Evolutionary conservation across 2,797 vertebrate species (phyloP), one percentile per base, ranked within the genome.

Genomic region (Cossypha niveicapilla): DNA sequence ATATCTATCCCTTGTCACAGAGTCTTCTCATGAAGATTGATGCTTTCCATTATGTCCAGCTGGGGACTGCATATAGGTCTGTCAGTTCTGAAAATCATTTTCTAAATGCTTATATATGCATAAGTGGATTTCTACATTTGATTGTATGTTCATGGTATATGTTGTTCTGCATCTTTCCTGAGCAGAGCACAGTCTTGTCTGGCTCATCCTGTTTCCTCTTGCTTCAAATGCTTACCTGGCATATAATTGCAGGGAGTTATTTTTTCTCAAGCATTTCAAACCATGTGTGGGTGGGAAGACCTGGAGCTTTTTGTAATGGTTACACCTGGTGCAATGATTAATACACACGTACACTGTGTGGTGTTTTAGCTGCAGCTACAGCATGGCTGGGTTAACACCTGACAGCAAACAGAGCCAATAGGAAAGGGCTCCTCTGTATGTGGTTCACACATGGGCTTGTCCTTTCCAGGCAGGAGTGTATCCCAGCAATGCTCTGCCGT

Each of bases 21-120:
- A 98, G 98, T 82, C 98, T 98, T 51, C 97, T 98, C 92, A 98
- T 98, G 98, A 98, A 98, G 96, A 98, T 98, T 0, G 98, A 98
- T 58, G 98, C 98, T 88, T 98, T 98, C 95, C 98, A 98, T 78
- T 98, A 98, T 13, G 98, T 98, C 71, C 98, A 98, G 66, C 91
- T 98, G 83, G 98, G 98, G 56, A 98, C 98, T 0, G 98, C 98
- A 60, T 98, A 98, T 68, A 98, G 98, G 98, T 98, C 74, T 97
- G 97, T 96, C 57, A 51, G 34, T 80, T 79, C 50, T 88, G 60
- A 84, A 93, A 73, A 30, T 50, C 0, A 9, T 85, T 72, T 87
- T 61, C 42, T 83, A 80, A 85, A 58, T 65, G 30, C 37, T 66
- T 25, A 2, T 53, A 7, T 28, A 4, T 32, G 30, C 61, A 74